Evolutionary conservation across 1,140 invertebrate genomes (phyloP), one percentile per base, ranked within the genome.

Genomic region (Zophobas atratus): DNA sequence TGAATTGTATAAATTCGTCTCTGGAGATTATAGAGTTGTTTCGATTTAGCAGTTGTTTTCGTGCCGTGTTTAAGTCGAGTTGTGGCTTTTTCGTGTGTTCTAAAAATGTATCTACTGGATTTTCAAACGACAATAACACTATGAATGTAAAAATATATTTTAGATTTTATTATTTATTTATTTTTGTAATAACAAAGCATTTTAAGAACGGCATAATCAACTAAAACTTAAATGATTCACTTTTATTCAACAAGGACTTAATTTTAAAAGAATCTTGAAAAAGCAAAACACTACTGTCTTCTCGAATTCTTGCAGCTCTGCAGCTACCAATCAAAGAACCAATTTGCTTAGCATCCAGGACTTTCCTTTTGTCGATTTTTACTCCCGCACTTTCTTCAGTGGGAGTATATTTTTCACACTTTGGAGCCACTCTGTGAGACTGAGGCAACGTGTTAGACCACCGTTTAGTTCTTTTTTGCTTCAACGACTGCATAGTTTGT

Each of bases 311-410:
- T 0, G 82, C 82, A 5, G 83, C 81, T 70, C 84, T 70, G 56
- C 82, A 85, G 63, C 79, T 85, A 3, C 81, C 81, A 8, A 85
- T 76, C 36, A 85, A 79, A 55, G 77, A 78, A 39, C 36, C 75
- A 2, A 39, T 70, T 35, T 71, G 77, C 43, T 46, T 67, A 33
- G 75, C 55, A 55, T 72, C 51, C 20, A 1, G 6, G 3, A 36
- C 5, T 39, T 73, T 57, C 43, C 36, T 20, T 34, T 60, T 74
- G 73, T 20, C n/a, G 46, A 70, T 35, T 49, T 33, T n/a, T 6
- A 81, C 79, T 49, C 84, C 84, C 35, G 84, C 84, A 75, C 82
- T 84, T 75, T 86, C 85, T 67, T 84, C 85, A 67, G 79, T 85
- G 0, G 81, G 84, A 8, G 82, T 86, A 63, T 86, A 86, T 55